Evolutionary conservation across 2,797 vertebrate genomes (phyloP).

Genomic region (Semotilus atromaculatus): DNA sequence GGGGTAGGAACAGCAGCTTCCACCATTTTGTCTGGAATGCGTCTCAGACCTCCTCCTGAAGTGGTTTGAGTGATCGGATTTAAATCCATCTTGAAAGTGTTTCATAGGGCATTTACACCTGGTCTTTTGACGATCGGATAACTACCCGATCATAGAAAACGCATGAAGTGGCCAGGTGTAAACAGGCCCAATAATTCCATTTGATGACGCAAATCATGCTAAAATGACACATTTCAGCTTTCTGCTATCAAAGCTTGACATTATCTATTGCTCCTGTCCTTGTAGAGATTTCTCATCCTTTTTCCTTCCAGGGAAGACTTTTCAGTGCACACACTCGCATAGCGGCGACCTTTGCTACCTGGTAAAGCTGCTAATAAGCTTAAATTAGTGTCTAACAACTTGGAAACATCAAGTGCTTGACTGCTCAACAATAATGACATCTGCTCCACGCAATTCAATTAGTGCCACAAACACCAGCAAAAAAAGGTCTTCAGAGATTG

Average conservation of each 20-base stretch:
- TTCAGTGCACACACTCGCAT: slow-evolving; percentile 40
- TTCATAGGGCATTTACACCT: background rate
- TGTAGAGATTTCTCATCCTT: slow-evolving; percentile 22
- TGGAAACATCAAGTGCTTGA: slow-evolving; percentile 74
- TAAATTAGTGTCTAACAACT: slow-evolving; percentile 76
- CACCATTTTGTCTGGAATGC: no score
- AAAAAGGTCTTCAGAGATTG: slow-evolving; percentile 66
- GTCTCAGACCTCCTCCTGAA: no score
- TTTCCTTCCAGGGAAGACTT: slow-evolving; percentile 22
- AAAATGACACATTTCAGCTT: background rate
- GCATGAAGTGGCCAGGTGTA: background rate
- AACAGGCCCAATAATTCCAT: background rate
- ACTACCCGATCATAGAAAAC: background rate
- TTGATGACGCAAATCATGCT: background rate
- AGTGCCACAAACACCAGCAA: slow-evolving; percentile 73
- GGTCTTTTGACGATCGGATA: background rate
- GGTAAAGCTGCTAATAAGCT: slow-evolving; percentile 76
- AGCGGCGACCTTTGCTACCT: slow-evolving; percentile 71
- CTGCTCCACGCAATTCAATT: slow-evolving; percentile 75
- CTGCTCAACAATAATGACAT: slow-evolving; percentile 76
- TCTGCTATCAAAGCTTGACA: slow-evolving; percentile 28
- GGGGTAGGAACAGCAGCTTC: no score
- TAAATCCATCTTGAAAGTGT: background rate
- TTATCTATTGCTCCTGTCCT: slow-evolving; percentile 24
- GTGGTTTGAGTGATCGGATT: background rate